Evolutionary conservation across 2,113 vertebrate species (phyloP), one percentile per base, ranked within the genome.

Genomic region (Ochotona princeps): DNA sequence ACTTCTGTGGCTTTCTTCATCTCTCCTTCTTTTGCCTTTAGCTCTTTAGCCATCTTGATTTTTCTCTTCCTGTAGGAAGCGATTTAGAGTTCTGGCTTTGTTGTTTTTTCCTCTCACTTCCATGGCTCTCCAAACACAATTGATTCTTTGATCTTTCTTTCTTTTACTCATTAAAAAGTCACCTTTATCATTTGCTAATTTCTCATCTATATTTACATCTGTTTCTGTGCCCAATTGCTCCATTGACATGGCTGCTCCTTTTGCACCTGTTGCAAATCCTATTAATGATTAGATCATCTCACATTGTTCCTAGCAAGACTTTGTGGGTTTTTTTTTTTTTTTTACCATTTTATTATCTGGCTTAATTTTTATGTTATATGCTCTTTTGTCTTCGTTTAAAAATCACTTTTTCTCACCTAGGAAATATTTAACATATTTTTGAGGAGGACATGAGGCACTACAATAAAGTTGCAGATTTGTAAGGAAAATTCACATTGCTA

Each of bases 61-160:
- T 84, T 87, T 84, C 54, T 65, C 79, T 81, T 44, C 63, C 6
- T 60, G 10, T 18, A 32, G 57, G 72, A 35, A 47, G 30, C 61
- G 80, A 49, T 26, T 60, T 76, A 89, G 25, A 28, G 28, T 14
- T 89, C 66, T 26, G 44, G 15, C 83, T 74, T 85, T 75, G 38
- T 72, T 67, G 9, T 61, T 80, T 82, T 76, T 12, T 82, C 32
- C 26, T 25, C 15, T 8, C 60, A 35, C 28, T 15, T 18, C 32
- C 1, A 26, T 30, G 54, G 23, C 73, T 70, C 82, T 32, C 25
- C 79, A 49, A 90, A 87, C 66, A 51, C 1, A n/a, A 35, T 60
- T 87, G 70, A 65, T 90, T 93, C 86, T 94, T 67, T 35, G 63
- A 57, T 60, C 21, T 25, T 85, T 60, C 20, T 44, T 65, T 21